Percentiles rank a stretch among this genome's conserved stretches.
Conservation (phyloP, 2,797 vertebrate genomes). For the Rhincodon typus region DNA sequence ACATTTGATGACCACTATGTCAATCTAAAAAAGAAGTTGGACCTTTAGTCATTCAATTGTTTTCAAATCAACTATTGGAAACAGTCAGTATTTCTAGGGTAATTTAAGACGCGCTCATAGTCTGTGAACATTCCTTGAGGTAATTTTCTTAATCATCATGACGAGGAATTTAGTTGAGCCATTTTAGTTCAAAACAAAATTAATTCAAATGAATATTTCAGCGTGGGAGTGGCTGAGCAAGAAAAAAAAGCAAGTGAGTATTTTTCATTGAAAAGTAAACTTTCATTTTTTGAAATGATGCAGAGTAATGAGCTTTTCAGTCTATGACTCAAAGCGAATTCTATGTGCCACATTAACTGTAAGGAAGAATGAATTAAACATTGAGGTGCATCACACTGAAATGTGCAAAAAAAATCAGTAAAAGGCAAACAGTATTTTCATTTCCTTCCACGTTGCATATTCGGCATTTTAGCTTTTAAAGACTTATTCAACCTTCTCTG, state of each 20-base stretch:
- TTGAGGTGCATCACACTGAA: background rate
- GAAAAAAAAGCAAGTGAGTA: background rate
- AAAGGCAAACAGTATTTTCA: background rate
- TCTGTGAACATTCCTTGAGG: background rate
- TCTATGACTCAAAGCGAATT: background rate
- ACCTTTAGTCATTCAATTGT: background rate
- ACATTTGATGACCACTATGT: background rate
- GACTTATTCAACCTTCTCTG: background rate
- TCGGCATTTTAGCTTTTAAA: background rate
- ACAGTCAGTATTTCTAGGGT: background rate
- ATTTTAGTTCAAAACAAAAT: background rate
- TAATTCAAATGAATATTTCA: too few species aligned
- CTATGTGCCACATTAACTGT: background rate
- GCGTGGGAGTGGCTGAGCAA: background rate
- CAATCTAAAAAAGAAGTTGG: background rate
- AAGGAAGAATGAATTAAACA: conserved; percentile 29
- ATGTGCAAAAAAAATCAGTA: background rate
- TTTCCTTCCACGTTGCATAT: background rate
- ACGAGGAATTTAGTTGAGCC: background rate
- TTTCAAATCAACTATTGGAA: background rate
- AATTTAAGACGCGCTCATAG: background rate
- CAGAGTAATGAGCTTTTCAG: background rate
- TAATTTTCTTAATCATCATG: background rate
- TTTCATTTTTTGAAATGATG: background rate
- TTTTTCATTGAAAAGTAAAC: background rate